Conservation (phyloP, 92 coral and sea anemone genomes). For the Phymanthus crucifer region DNA sequence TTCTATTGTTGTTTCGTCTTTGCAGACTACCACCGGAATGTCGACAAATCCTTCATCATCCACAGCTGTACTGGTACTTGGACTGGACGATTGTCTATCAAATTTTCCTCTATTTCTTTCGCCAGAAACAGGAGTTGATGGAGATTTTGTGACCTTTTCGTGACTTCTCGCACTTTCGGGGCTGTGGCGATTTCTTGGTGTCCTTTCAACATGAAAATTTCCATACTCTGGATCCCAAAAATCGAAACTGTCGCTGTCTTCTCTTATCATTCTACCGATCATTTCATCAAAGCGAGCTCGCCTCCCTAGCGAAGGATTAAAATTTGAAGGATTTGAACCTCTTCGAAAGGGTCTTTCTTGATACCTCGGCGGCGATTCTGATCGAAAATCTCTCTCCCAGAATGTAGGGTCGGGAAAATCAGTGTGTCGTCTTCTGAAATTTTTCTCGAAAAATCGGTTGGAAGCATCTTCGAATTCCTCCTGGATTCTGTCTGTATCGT, state of each 20-base stretch:
- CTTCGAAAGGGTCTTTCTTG: background rate
- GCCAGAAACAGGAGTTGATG: constrained; percentile 8
- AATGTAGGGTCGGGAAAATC: background rate
- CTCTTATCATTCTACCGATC: constrained; percentile 10
- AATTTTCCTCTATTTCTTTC: background rate
- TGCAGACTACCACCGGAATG: constrained; percentile 23
- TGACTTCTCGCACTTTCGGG: constrained; percentile 6
- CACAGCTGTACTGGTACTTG: background rate
- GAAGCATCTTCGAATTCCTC: background rate
- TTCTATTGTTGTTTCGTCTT: background rate
- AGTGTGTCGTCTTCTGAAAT: background rate
- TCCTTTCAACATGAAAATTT: background rate
- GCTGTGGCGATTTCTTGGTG: background rate
- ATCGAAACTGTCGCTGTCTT: constrained; percentile 10
- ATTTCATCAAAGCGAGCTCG: constrained; percentile 20
- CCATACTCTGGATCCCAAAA: constrained; percentile 11
- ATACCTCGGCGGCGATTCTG: background rate
- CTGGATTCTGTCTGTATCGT: background rate
- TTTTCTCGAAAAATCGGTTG: constrained; percentile 3
- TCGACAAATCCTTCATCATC: constrained; percentile 5
- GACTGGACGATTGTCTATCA: background rate
- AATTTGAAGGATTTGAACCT: background rate
- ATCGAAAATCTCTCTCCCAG: background rate
- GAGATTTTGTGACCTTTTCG: background rate
- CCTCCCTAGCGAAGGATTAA: background rate